Conservation (phyloP, 2,113 vertebrate species). For the Cariama cristata region DNA sequence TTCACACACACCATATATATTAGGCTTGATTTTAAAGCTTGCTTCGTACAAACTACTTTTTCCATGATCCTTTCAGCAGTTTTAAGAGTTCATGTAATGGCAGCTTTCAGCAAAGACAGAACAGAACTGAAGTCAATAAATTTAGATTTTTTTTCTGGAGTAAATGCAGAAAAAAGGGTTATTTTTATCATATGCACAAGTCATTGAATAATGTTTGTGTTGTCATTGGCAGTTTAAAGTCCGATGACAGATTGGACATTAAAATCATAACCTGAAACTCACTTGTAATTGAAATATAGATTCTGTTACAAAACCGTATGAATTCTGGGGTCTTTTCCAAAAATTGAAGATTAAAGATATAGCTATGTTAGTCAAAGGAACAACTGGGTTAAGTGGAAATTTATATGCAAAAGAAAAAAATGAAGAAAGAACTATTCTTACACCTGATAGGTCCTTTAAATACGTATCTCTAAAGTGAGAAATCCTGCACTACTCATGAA, state of each 20-base stretch:
- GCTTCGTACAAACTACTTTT: not conserved
- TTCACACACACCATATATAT: not conserved
- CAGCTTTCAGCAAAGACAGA: not conserved
- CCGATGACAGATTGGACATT: not conserved
- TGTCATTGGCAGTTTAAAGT: not conserved
- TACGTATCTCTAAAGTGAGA: not conserved
- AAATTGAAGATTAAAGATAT: not conserved
- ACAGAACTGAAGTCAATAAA: not conserved
- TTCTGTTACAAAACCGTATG: not conserved
- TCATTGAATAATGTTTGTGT: not conserved
- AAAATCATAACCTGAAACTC: not conserved
- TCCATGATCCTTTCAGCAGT: not conserved
- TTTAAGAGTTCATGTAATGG: not conserved
- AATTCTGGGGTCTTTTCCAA: not conserved
- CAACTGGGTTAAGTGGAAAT: not conserved
- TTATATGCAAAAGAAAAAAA: not conserved
- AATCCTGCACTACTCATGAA: not conserved
- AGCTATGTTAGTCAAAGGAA: not conserved
- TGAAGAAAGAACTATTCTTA: not conserved
- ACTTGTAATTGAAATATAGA: not conserved
- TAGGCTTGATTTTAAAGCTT: not conserved
- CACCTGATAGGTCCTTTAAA: not conserved
- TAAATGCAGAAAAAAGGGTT: not conserved
- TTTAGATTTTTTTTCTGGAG: not conserved
- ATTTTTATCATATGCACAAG: not conserved